Percentiles rank a stretch among this genome's conserved stretches.
Conservation (phyloP, 2,888 invertebrate genomes). For the Prenolepis imparis region DNA sequence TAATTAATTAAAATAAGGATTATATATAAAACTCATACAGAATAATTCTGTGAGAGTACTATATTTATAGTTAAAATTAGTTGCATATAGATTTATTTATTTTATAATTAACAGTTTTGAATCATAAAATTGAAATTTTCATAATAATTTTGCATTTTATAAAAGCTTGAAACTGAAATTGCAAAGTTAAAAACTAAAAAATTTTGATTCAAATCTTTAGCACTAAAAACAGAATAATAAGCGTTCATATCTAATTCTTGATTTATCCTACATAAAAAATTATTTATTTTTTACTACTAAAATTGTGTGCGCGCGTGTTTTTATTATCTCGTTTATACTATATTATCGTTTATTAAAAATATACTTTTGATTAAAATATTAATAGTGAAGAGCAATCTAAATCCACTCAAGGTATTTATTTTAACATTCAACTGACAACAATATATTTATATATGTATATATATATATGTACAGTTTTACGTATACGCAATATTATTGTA, state of each 20-base stretch:
- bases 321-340: no score
- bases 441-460: slow-evolving; percentile 75
- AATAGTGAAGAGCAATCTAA: neutral
- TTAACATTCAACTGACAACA: slow-evolving; percentile 85
- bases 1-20: slow-evolving; percentile 28
- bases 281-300: slow-evolving; percentile 35
- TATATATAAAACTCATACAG: neutral
- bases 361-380: slow-evolving; percentile 5
- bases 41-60: neutral
- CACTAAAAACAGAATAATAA: neutral
- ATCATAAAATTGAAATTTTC: neutral
- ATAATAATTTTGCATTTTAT: neutral
- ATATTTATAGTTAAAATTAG: slow-evolving; percentile 26
- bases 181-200: slow-evolving; percentile 10
- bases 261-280: slow-evolving; percentile 36
- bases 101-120: neutral
- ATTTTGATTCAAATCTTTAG: slow-evolving; percentile 8
- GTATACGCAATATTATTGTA: slow-evolving; percentile 76
- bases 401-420: slow-evolving; percentile 83
- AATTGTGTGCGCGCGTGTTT: neutral
- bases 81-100: slow-evolving; percentile 10
- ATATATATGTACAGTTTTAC: slow-evolving; percentile 79
- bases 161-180: neutral
- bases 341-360: neutral
- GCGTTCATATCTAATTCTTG: slow-evolving; percentile 15